Percentiles rank a stretch among this genome's conserved stretches.
Evolutionary conservation across 1,140 invertebrate genomes (phyloP).

Genomic region (Geopemphigus sp.): DNA sequence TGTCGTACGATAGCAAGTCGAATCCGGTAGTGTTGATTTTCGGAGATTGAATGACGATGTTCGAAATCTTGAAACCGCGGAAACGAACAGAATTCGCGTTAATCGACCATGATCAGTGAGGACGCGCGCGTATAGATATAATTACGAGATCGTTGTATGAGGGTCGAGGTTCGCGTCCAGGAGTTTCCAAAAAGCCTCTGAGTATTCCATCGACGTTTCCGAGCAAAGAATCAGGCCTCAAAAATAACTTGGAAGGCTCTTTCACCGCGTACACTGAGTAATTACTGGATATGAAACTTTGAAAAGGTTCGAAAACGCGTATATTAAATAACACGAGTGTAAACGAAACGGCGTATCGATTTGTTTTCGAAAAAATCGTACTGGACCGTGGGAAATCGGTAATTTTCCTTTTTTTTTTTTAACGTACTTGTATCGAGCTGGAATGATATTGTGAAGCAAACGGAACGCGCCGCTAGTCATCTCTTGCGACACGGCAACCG

Average conservation of each 20-base stretch:
- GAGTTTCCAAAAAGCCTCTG: not conserved
- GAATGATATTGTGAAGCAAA: conserved; percentile 32
- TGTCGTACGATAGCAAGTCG: conserved; percentile 81
- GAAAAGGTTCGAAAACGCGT: not conserved
- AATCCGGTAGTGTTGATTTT: conserved; percentile 69
- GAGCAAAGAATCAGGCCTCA: conserved; percentile 18
- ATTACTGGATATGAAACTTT: not conserved
- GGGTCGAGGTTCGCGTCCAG: not conserved
- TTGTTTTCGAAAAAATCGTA: too few species aligned
- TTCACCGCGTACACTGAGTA: not conserved
- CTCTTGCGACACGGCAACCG: not conserved
- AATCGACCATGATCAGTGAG: too few species aligned
- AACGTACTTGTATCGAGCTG: not conserved
- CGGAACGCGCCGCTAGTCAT: conserved; percentile 31
- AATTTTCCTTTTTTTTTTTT: not conserved
- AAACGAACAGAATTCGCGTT: too few species aligned
- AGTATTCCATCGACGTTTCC: conserved; percentile 6
- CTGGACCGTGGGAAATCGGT: too few species aligned
- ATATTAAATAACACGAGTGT: too few species aligned
- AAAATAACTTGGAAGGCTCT: conserved; percentile 5
- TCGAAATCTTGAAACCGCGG: conserved; percentile 47
- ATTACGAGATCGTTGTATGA: conserved; percentile 11
- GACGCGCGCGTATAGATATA: not conserved
- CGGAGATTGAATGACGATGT: conserved; percentile 58
- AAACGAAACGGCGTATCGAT: too few species aligned